Evolutionary conservation across 2,113 vertebrate species (phyloP).

Genomic region (Chunga burmeisteri): DNA sequence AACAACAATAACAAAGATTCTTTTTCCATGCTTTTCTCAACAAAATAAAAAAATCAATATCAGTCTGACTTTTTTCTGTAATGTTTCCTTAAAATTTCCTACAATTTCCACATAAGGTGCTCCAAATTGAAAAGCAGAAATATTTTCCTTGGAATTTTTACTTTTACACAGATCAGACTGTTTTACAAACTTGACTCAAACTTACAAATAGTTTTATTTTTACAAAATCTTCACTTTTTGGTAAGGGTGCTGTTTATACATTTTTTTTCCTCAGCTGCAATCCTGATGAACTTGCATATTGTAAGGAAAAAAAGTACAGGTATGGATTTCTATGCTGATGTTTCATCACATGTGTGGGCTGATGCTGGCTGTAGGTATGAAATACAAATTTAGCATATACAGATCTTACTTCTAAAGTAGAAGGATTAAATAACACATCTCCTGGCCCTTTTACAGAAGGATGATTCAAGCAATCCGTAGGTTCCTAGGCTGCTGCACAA

Average conservation of each 20-base stretch:
- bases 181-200: background rate
- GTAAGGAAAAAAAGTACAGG: background rate
- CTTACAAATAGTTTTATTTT: background rate
- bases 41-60: background rate
- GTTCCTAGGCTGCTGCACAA: constrained; percentile 10
- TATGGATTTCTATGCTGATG: background rate
- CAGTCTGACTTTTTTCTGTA: background rate
- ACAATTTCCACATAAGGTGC: background rate
- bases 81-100: background rate
- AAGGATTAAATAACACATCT: constrained; percentile 6
- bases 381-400: background rate
- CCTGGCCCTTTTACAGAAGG: background rate
- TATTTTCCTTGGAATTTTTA: background rate
- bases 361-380: background rate
- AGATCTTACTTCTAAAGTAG: background rate
- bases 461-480: background rate
- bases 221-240: background rate
- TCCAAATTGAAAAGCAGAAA: background rate
- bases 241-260: background rate
- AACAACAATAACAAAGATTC: background rate
- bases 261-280: background rate
- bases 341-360: constrained; percentile 30
- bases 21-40: background rate
- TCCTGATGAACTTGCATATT: background rate
- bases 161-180: background rate